A percentile compares a stretch with the other conserved stretches of the same genome.
Evolutionary conservation across 2,888 invertebrate species (phyloP).

Genomic region (Sclerodermus sp.): DNA sequence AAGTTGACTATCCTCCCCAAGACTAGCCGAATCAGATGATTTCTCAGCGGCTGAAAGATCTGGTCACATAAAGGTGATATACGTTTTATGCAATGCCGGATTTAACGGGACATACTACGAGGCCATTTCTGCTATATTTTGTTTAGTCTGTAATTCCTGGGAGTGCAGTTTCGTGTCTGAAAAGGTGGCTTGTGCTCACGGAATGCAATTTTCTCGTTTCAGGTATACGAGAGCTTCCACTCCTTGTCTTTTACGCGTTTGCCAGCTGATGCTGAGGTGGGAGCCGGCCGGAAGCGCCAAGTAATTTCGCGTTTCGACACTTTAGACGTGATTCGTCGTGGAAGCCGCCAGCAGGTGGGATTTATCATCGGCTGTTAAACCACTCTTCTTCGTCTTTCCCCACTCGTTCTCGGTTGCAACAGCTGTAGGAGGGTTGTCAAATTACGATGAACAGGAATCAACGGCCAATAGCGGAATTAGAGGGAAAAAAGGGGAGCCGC

Average conservation of each 20-base stretch:
- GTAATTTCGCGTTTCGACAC: conserved; percentile 36
- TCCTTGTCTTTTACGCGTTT: conserved; percentile 20
- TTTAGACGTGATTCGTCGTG: conserved; percentile 32
- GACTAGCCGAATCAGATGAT: no score
- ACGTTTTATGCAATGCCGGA: no score
- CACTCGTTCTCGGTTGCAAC: conserved; percentile 16
- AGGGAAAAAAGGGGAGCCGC: no score
- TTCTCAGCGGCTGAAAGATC: no score
- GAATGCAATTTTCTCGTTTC: conserved; percentile 24
- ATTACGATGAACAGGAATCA: conserved; percentile 26
- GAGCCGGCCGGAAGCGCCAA: conserved; percentile 29
- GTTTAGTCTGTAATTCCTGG: conserved; percentile 22
- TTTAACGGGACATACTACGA: no score
- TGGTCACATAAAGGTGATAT: no score
- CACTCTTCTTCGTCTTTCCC: conserved; percentile 10
- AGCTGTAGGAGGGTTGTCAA: conserved; percentile 32
- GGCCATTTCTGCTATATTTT: no score
- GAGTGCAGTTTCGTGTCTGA: conserved; percentile 36
- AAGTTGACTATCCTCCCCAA: no score
- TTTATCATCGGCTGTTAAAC: conserved; percentile 43
- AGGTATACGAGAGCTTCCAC: conserved; percentile 7
- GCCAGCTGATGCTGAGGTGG: conserved; percentile 19
- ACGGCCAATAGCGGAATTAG: neutral
- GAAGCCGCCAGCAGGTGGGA: conserved; percentile 40
- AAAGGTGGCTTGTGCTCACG: neutral